Base-by-base conservation (phyloP, 2,888 invertebrate genomes). In the Heteromyza rotundicornis region DNA sequence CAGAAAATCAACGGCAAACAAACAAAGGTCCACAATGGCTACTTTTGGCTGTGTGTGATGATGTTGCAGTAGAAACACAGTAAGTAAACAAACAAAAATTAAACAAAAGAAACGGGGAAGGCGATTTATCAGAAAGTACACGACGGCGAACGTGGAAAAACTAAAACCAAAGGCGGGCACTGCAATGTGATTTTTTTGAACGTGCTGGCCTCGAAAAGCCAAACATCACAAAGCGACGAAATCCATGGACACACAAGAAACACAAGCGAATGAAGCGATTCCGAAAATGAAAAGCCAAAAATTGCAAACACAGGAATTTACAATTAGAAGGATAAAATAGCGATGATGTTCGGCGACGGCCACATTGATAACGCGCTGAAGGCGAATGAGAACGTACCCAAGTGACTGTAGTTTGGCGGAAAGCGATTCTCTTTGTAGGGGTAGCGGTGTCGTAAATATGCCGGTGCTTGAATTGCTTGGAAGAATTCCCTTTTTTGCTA, bases 281-380 rank as follows among this genome's bases (percentile, higher is more conserved):
- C 19, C 19, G 20, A 47, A 47, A 59, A 59, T 52, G 58, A 59
- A 59, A 52, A 59, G 58, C 52, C 58, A 40, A 59, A 59, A 51
- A 47, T 47, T 47, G 66, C 57, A 40, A 59, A 50, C 66, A 66
- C 62, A 63, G 68, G 72, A 71, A 71, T 70, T 70, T 57, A 71
- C 70, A 71, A 70, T 72, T 70, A 68, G 68, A 68, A 62, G 35
- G 36, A 54, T 54, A 54, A 53, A 32, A 17, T n/a, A 10, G 52
- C 7, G 24, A 52, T 24, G 27, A 16, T n/a, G 16, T 47, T n/a
- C n/a, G n/a, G 19, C 16, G 17, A 10, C 47, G 2, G 14, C 10
- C 17, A 16, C 16, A 2, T n/a, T 8, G 20, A 10, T 23, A 22
- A n/a, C 12, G 20, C 14, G 50, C 50, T 22, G 22, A n/a, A n/a